A percentile compares a stretch with the other conserved stretches of the same genome.
These are phyloP conservation scores for Leucoma salicis DNA, from an alignment of 2,888 invertebrate species.

Conservation along the genomic window DNA sequence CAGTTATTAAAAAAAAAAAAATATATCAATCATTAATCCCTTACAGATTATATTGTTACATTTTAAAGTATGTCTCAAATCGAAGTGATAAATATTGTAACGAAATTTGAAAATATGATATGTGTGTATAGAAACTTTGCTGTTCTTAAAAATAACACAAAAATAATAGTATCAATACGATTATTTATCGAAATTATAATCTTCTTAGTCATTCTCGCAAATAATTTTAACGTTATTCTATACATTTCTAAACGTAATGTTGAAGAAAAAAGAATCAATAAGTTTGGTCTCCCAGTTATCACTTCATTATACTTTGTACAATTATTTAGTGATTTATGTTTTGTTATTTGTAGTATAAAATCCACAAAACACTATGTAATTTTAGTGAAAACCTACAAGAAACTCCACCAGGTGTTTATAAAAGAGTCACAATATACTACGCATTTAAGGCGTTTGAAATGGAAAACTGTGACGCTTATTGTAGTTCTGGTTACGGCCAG, in stretches of 20 bases:
- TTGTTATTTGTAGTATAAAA: background rate
- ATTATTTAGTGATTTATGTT: background rate
- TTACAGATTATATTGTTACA: too few relatives aligned
- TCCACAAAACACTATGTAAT: background rate
- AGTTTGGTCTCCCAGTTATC: background rate
- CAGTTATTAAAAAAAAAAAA: too few relatives aligned
- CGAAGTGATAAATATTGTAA: background rate
- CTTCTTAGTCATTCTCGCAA: background rate
- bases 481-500: background rate
- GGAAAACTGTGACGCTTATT: background rate
- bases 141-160: background rate
- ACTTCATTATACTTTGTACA: background rate
- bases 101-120: background rate
- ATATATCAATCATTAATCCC: too few relatives aligned
- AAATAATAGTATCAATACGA: background rate
- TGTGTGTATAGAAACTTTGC: background rate
- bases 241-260: background rate
- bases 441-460: background rate
- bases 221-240: background rate
- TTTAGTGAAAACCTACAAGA: background rate
- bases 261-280: background rate
- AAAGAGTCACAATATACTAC: background rate
- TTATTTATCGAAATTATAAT: background rate
- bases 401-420: background rate
- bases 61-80: background rate